Evolutionary conservation across 2,113 vertebrate species (phyloP).

Genomic region (Pelvicachromis taeniatus): DNA sequence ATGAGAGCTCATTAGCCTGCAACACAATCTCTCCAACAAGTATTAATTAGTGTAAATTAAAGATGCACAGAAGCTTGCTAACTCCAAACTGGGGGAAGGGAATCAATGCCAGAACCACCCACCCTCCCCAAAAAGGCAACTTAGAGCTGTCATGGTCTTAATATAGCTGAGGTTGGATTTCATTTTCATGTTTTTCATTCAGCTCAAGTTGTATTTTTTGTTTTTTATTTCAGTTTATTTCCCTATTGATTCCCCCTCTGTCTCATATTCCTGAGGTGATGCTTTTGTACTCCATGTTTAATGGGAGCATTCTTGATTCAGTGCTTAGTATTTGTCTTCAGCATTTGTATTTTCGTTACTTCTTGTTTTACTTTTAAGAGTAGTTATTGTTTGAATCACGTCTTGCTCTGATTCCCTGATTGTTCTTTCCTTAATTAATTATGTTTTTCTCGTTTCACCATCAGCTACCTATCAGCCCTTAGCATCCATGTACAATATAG

Average conservation of each 20-base stretch:
- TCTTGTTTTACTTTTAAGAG: not conserved
- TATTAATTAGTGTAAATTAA: not conserved
- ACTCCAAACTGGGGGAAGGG: not conserved
- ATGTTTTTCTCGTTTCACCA: not conserved
- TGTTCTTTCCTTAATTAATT: not conserved
- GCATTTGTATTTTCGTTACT: not conserved
- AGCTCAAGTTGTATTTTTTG: not conserved
- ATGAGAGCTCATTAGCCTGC: not conserved
- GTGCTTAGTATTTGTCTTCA: not conserved
- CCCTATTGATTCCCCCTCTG: not conserved
- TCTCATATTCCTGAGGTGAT: not conserved
- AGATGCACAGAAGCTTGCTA: not conserved
- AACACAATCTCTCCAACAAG: not conserved
- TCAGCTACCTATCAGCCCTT: not conserved
- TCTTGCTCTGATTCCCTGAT: not conserved
- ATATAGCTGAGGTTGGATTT: not conserved
- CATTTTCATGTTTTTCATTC: not conserved
- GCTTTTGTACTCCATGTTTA: not conserved
- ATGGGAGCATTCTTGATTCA: not conserved
- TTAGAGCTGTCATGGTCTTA: not conserved
- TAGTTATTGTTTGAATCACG: not conserved
- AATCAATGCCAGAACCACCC: not conserved
- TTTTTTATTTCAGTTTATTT: not conserved
- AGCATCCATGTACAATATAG: not conserved
- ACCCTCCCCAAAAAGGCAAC: not conserved